Conservation (phyloP, 1,140 invertebrate genomes). For the Zaprionus nigranus region DNA sequence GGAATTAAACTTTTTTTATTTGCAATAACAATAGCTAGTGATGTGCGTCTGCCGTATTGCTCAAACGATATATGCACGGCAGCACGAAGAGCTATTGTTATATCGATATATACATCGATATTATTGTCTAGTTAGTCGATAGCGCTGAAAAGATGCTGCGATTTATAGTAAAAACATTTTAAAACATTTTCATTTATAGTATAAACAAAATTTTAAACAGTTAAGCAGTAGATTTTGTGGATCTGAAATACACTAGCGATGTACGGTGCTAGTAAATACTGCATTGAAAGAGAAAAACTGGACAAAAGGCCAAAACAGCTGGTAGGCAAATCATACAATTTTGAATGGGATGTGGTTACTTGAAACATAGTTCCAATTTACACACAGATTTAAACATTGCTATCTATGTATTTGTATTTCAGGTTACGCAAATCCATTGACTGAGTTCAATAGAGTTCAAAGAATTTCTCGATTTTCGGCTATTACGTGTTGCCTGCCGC, state of each 20-base stretch:
- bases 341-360: constrained; percentile 11
- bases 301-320: constrained; percentile 25
- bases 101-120: constrained; percentile 22
- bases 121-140: constrained; percentile 1
- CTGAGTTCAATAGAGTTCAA: constrained; percentile 48
- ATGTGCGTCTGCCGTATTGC: constrained; percentile 4
- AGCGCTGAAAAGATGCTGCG: constrained; percentile 25
- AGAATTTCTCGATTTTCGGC: constrained; percentile 32
- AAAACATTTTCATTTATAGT: constrained; percentile 5
- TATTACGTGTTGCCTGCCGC: constrained; percentile 45
- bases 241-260: not conserved
- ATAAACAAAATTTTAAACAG: not conserved
- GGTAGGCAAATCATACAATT: constrained; percentile 28
- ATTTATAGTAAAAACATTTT: constrained; percentile 19
- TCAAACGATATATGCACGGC: not conserved
- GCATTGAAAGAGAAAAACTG: not conserved
- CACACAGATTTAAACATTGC: not conserved
- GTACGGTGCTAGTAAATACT: not conserved
- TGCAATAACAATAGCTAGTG: constrained; percentile 47
- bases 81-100: not conserved
- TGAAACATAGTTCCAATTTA: constrained; percentile 9
- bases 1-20: constrained; percentile 34
- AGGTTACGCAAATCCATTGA: constrained; percentile 54
- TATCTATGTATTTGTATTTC: constrained; percentile 36
- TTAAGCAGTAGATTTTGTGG: not conserved